Evolutionary conservation across 2,888 invertebrate species (phyloP).

Genomic region (Habroteleia sp.): DNA sequence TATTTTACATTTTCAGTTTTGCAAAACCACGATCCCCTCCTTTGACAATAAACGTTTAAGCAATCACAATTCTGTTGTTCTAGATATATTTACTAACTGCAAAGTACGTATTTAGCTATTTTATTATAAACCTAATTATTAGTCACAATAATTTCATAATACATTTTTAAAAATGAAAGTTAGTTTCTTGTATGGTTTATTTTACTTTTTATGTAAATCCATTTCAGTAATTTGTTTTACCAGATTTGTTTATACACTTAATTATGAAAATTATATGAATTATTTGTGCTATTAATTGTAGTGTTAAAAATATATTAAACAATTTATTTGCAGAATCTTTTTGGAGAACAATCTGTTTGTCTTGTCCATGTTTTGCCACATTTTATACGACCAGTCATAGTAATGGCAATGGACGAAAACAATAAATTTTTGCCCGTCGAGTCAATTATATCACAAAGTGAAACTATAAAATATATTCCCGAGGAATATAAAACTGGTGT

Average conservation of each 20-base stretch:
- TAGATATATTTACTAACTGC: not conserved
- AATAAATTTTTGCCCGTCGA: conserved; percentile 75
- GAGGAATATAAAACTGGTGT: conserved; percentile 55
- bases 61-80: not conserved
- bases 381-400: conserved; percentile 84
- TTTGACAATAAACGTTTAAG: conserved; percentile 3
- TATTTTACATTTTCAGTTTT: conserved; percentile 4
- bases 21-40: not conserved
- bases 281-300: not conserved
- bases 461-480: conserved; percentile 69
- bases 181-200: too few relatives aligned
- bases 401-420: conserved; percentile 83
- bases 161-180: not conserved
- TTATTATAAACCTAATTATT: not conserved
- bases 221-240: too few relatives aligned
- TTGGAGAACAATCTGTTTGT: conserved; percentile 82
- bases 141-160: too few relatives aligned
- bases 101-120: not conserved
- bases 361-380: conserved; percentile 86
- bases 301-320: not conserved
- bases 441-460: conserved; percentile 56
- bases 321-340: conserved; percentile 71
- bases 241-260: too few relatives aligned
- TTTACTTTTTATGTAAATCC: too few relatives aligned
- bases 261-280: too few relatives aligned